phyloP scores from a whole-genome alignment of 2,113 vertebrate species.

The Microtus montanus region DNA sequence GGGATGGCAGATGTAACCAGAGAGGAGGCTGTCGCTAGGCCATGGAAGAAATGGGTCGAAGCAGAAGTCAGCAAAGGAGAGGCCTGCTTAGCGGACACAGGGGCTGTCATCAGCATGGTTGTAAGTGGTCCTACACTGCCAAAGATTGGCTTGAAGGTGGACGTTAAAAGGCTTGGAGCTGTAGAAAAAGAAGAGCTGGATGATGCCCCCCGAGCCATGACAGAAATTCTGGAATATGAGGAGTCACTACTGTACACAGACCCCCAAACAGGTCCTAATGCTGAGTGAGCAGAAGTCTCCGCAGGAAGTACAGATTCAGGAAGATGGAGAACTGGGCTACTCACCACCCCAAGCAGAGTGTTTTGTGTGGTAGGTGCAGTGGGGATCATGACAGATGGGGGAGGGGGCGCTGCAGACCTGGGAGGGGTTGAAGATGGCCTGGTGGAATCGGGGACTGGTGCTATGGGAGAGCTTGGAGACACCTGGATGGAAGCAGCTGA shows the following conservation, averaged over 20 bases:
- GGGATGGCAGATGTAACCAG: slow-evolving; percentile 23
- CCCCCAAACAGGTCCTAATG: slow-evolving; percentile 86
- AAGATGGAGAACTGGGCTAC: slow-evolving; percentile 69
- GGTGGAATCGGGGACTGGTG: neutral
- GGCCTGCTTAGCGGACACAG: slow-evolving; percentile 65
- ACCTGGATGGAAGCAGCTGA: neutral
- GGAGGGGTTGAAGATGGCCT: neutral
- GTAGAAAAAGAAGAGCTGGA: neutral
- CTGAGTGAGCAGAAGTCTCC: slow-evolving; percentile 65
- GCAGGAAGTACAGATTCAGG: slow-evolving; percentile 71
- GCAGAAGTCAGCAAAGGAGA: neutral
- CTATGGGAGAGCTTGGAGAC: neutral
- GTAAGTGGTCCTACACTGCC: slow-evolving; percentile 14
- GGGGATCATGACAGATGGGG: neutral
- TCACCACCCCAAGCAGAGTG: slow-evolving; percentile 32
- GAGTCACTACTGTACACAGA: slow-evolving; percentile 5
- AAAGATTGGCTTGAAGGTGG: slow-evolving; percentile 89
- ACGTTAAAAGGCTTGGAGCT: neutral
- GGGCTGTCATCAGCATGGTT: neutral
- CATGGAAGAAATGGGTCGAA: accelerated
- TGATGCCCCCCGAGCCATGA: accelerated
- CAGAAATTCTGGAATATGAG: slow-evolving; percentile 36
- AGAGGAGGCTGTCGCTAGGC: slow-evolving; percentile 43
- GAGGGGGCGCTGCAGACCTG: neutral
- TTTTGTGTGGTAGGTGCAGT: slow-evolving; percentile 25